These are phyloP conservation scores for Notothenia coriiceps DNA, from an alignment of 2,113 vertebrate genomes.

Conservation along the genomic window DNA sequence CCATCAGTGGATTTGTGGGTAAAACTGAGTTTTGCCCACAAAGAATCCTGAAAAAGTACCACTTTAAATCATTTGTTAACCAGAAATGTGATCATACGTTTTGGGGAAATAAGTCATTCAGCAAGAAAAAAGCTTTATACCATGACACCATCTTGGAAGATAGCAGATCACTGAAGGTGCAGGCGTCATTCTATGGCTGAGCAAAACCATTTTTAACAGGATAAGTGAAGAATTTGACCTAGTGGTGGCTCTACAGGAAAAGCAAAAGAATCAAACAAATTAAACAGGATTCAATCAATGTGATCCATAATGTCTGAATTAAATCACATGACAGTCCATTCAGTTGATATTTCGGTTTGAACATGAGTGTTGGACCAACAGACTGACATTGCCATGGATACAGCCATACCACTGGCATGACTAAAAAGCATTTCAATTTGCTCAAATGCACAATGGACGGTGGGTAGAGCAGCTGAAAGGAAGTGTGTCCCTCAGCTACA, in stretches of 20 bases:
- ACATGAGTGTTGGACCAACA: neutral
- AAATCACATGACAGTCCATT: neutral
- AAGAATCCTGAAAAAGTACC: no score
- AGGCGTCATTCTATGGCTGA: neutral
- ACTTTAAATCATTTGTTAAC: no score
- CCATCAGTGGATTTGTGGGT: no score
- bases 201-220: neutral
- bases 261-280: neutral
- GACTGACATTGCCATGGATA: neutral
- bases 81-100: no score
- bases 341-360: neutral
- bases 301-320: neutral
- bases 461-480: neutral
- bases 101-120: no score
- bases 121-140: no score
- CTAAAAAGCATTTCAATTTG: neutral
- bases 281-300: neutral
- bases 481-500: conserved; percentile 16
- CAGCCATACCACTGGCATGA: neutral
- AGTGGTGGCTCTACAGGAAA: neutral
- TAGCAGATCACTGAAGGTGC: neutral
- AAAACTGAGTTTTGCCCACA: no score
- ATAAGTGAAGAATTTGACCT: neutral
- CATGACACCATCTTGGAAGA: no score
- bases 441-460: neutral